Evolutionary conservation across 2,888 invertebrate species (phyloP), one percentile per base, ranked within the genome.

Genomic region (Tricholauxania praeusta): DNA sequence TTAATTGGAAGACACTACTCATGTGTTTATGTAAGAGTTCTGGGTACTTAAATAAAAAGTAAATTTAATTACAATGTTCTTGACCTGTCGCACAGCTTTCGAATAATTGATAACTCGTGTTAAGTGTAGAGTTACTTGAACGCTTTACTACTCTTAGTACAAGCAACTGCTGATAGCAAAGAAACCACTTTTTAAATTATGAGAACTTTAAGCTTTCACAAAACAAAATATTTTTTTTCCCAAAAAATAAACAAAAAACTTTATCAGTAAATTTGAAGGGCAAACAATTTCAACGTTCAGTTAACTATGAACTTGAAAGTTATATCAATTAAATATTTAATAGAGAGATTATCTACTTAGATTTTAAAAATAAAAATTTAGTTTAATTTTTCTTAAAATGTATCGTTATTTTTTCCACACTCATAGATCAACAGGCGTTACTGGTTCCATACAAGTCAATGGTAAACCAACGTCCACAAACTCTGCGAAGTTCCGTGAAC

Each of bases 391-490:
- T 48, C 52, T 63, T 64, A n/a, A 17, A 10, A 14, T 32, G 2
- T 8, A 14, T 19, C 19, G 0, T 52, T 15, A 15, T 57, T 75
- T 70, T 39, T 39, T 39, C 10, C 7, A 39, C 5, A 5, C 12
- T 76, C 75, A 2, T 86, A 93, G 93, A 80, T 90, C 92, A 12
- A 89, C 90, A 78, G 93, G 94, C n/a, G 92, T 93, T 22, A 89
- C 89, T 74, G 96, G 96, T 15, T 90, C 90, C 79, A 91, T 96
- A 69, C 86, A 90, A 64, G 91, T 95, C 53, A 95, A 95, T 86
- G 94, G 93, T 8, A 89, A 90, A 79, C 83, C 87, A 71, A 85
- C 89, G 65, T 83, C 85, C 57, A 87, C 87, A 2, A 91, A 91
- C 63, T 91, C 94, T 2, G 91, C 93, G 82, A 89, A 92, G 57